Percentiles rank a stretch among this genome's conserved stretches.
Conservation (phyloP, 2,113 vertebrate genomes). For the Bungarus multicinctus region DNA sequence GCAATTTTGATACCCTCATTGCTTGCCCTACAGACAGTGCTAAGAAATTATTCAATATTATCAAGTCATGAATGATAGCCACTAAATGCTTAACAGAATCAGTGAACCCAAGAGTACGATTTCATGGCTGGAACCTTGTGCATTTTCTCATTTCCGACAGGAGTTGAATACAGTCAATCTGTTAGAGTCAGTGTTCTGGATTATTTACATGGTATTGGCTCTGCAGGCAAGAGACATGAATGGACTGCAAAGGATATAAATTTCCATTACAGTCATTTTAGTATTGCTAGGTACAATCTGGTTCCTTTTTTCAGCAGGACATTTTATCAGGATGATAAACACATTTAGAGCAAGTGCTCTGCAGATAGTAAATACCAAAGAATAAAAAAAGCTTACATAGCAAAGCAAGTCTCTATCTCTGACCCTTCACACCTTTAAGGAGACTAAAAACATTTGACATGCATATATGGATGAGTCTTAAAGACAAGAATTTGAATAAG, state of each 20-base stretch:
- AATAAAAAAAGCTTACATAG: neutral
- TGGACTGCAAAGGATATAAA: conserved; percentile 46
- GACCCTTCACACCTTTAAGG: neutral
- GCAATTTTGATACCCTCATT: conserved; percentile 23
- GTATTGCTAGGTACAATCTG: conserved; percentile 39
- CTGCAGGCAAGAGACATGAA: conserved; percentile 46
- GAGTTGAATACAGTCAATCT: conserved; percentile 29
- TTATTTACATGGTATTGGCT: conserved; percentile 55
- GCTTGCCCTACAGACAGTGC: conserved; percentile 22
- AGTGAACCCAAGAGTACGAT: conserved; percentile 26
- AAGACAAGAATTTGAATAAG: neutral
- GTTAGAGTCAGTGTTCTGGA: conserved; percentile 41
- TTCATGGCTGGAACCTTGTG: neutral
- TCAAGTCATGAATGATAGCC: neutral
- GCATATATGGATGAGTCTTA: neutral
- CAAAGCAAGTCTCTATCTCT: neutral
- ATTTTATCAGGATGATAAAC: conserved; percentile 44
- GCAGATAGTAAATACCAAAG: neutral
- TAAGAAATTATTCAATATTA: conserved; percentile 28
- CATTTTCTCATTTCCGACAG: conserved; percentile 7
- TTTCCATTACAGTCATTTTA: conserved; percentile 46
- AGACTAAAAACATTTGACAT: neutral
- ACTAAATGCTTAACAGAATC: conserved; percentile 12
- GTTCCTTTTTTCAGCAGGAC: conserved; percentile 29
- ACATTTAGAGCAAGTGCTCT: conserved; percentile 19